Conservation (phyloP, 2,797 vertebrate species). For the Heterohyrax brucei region DNA sequence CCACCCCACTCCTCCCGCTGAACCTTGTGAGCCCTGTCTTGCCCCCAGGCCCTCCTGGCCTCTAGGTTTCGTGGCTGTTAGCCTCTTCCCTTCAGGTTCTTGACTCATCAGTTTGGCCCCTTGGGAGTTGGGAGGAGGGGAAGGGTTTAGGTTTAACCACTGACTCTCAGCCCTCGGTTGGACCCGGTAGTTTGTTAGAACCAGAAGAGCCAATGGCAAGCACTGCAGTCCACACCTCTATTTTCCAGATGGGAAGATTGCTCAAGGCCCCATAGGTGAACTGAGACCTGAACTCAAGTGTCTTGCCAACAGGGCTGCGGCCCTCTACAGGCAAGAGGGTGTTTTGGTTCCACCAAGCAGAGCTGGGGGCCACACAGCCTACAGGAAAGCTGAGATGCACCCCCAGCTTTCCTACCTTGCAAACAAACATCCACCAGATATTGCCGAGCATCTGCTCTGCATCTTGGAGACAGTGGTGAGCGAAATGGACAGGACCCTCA, state of each 20-base stretch:
- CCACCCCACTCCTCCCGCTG: rapidly evolving
- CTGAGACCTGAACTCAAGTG: neutral
- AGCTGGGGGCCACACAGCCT: rapidly evolving
- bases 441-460: neutral
- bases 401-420: no score
- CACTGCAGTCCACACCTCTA: rapidly evolving
- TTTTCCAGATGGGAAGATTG: neutral
- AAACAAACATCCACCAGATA: neutral
- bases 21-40: rapidly evolving
- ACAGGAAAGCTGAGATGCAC: neutral
- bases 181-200: constrained; percentile 5
- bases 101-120: rapidly evolving
- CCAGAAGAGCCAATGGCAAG: neutral
- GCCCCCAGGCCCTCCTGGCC: rapidly evolving
- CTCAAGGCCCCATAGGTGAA: neutral
- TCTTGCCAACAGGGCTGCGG: neutral
- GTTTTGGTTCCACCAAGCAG: neutral
- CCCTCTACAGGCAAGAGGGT: rapidly evolving
- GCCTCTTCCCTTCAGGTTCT: neutral
- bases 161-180: neutral
- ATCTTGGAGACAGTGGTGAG: neutral
- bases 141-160: neutral
- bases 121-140: neutral
- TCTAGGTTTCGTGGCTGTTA: rapidly evolving
- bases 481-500: no score